phyloP scores from a whole-genome alignment of 2,113 vertebrate genomes.

The Zapus hudsonius region DNA sequence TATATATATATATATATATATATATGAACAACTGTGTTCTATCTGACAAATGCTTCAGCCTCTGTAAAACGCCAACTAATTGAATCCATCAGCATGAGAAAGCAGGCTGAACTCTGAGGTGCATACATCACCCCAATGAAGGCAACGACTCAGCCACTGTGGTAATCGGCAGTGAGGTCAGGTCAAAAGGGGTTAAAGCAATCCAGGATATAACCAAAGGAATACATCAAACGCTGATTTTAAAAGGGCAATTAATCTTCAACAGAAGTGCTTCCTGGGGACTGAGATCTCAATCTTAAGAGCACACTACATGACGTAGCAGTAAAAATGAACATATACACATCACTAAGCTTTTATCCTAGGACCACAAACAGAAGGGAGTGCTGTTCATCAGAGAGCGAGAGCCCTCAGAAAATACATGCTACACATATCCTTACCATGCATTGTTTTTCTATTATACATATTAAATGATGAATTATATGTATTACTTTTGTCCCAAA shows the following conservation, averaged over 20 bases:
- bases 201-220: constrained; percentile 88
- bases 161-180: constrained; percentile 87
- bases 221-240: constrained; percentile 90
- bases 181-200: constrained; percentile 89
- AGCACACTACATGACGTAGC: constrained; percentile 87
- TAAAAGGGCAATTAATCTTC: constrained; percentile 92
- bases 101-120: constrained; percentile 82
- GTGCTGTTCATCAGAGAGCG: constrained; percentile 87
- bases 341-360: constrained; percentile 87
- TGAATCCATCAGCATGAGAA: constrained; percentile 86
- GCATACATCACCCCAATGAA: constrained; percentile 87
- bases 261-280: constrained; percentile 89
- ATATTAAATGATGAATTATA: neutral
- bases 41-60: constrained; percentile 82
- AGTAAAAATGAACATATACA: constrained; percentile 89
- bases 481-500: constrained; percentile 37
- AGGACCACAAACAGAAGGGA: constrained; percentile 89
- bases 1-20: too few species aligned
- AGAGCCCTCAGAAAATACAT: constrained; percentile 81
- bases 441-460: neutral
- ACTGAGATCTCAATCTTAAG: constrained; percentile 90
- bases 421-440: constrained; percentile 35
- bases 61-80: constrained; percentile 84
- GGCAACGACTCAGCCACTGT: constrained; percentile 82
- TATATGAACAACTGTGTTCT: constrained; percentile 77